phyloP scores from a whole-genome alignment of 2,797 vertebrate species.

The Cuculus canorus region DNA sequence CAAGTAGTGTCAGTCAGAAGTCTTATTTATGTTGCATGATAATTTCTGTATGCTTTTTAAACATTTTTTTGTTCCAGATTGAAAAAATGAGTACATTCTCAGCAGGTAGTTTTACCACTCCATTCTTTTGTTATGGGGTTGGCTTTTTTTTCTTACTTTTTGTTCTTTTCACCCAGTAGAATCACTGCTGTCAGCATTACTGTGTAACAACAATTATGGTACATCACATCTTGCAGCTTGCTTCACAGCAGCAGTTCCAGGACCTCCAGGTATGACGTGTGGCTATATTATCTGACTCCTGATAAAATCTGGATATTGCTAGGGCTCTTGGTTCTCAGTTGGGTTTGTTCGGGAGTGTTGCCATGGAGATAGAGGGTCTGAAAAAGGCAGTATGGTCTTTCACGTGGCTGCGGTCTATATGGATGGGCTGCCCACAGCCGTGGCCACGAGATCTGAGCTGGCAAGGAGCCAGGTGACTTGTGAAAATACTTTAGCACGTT shows the following conservation, averaged over 20 bases:
- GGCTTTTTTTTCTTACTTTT: background rate
- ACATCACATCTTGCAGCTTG: background rate
- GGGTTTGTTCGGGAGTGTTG: background rate
- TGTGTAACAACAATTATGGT: background rate
- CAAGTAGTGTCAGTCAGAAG: background rate
- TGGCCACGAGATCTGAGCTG: background rate
- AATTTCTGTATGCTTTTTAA: background rate
- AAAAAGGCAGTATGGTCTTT: background rate
- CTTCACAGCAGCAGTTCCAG: background rate
- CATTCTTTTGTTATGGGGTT: background rate
- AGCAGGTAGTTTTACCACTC: background rate
- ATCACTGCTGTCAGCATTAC: background rate
- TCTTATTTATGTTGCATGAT: background rate
- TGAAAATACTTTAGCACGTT: background rate
- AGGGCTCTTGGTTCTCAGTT: background rate
- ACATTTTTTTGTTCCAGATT: background rate
- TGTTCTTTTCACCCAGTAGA: background rate
- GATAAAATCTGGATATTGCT: background rate
- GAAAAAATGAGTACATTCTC: background rate
- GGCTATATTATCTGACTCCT: background rate
- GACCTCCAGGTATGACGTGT: rapidly evolving
- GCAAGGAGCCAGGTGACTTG: background rate
- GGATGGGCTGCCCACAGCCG: background rate
- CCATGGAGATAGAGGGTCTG: background rate
- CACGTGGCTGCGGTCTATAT: background rate